These are phyloP conservation scores for Pteropus rufus DNA, from an alignment of 2,797 vertebrate genomes.

Conservation along the genomic window DNA sequence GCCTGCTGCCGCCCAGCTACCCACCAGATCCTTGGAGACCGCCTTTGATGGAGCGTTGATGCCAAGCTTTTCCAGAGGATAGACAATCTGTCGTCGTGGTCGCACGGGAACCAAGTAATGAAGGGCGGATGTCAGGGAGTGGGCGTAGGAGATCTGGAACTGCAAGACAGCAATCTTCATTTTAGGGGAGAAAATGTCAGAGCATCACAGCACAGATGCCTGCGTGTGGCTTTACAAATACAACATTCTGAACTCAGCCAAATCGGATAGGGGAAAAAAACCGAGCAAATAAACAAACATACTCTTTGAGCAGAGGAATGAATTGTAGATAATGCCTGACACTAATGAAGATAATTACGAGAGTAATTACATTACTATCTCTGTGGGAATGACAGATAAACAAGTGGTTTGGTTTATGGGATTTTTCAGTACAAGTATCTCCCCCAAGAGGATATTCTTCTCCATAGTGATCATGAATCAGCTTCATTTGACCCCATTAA, in stretches of 20 bases:
- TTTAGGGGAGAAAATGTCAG: conserved; percentile 83
- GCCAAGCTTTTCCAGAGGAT: conserved; percentile 94
- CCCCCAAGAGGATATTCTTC: conserved; percentile 84
- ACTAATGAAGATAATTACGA: conserved; percentile 99
- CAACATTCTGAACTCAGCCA: conserved; percentile 79
- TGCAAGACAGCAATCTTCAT: conserved; percentile 83
- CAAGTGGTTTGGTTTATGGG: conserved; percentile 96
- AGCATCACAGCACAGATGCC: conserved; percentile 81
- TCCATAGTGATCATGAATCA: conserved; percentile 85
- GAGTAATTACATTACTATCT: conserved; percentile 99
- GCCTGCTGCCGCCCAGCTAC: conserved; percentile 85
- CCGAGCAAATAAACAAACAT: conserved; percentile 85
- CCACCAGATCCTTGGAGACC: conserved; percentile 93
- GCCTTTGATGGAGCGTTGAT: conserved; percentile 88
- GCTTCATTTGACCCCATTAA: conserved; percentile 85
- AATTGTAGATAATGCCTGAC: conserved; percentile 94
- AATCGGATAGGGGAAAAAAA: conserved; percentile 73
- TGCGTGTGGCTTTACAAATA: conserved; percentile 76
- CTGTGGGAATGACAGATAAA: conserved; percentile 99
- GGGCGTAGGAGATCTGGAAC: conserved; percentile 87
- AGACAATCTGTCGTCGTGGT: conserved; percentile 94
- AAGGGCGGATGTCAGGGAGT: conserved; percentile 90
- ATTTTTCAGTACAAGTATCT: conserved; percentile 87
- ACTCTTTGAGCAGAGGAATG: conserved; percentile 85
- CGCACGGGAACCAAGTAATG: conserved; percentile 91